Evolutionary conservation across 2,888 invertebrate species (phyloP).

Genomic region (Ophion slaviceki): DNA sequence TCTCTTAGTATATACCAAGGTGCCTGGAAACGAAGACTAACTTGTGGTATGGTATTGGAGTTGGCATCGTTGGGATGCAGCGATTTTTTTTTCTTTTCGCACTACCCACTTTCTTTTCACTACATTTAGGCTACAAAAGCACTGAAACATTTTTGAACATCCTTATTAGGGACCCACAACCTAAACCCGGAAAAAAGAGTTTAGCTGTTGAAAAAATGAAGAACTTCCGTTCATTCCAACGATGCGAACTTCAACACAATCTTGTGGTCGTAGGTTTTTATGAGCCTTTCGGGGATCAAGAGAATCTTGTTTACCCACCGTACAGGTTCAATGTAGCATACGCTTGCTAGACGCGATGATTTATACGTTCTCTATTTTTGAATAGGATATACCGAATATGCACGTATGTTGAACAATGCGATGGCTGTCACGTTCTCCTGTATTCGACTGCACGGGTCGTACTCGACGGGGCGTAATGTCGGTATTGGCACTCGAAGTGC

Average conservation of each 20-base stretch:
- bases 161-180: too few relatives aligned
- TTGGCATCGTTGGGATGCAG: background rate
- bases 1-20: too few relatives aligned
- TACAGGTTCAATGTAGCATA: too few relatives aligned
- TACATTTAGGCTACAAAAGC: background rate
- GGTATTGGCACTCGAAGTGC: slow-evolving; percentile 75
- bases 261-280: too few relatives aligned
- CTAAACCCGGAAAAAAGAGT: too few relatives aligned
- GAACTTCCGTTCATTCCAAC: too few relatives aligned
- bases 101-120: background rate
- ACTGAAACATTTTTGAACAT: background rate
- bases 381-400: slow-evolving; percentile 5
- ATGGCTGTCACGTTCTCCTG: slow-evolving; percentile 32
- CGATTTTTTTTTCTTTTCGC: background rate
- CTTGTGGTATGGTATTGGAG: background rate
- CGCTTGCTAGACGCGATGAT: background rate
- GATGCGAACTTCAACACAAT: too few relatives aligned
- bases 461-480: slow-evolving; percentile 64
- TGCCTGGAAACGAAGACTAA: background rate
- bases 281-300: too few relatives aligned
- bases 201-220: too few relatives aligned
- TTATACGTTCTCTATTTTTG: background rate
- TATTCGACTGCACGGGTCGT: slow-evolving; percentile 39
- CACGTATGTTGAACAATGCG: slow-evolving; percentile 7
- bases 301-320: too few relatives aligned